Evolutionary conservation across 92 coral and sea anemone species (phyloP), one percentile per base, ranked within the genome.

Genomic region (Actinostola sp.): DNA sequence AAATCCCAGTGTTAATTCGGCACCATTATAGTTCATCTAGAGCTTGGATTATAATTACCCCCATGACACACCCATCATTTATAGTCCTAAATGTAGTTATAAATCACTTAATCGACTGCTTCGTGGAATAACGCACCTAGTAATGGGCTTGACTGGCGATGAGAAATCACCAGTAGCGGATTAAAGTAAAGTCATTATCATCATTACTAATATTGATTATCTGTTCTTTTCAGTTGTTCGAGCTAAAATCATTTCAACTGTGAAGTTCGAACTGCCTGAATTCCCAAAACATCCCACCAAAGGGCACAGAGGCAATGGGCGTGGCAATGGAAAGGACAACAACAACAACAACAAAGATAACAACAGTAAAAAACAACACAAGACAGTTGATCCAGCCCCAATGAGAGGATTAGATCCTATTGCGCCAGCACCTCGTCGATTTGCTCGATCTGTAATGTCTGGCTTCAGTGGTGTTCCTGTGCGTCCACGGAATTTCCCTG

Each of bases 341-440:
- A 14, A 1, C 70, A 60, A 28, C 34, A 21, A 48, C 8, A 27
- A 8, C 50, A 63, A 63, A 2, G 17, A 34, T 12, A 33, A 51
- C 36, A 68, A 68, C 16, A 13, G 16, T 61, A 68, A 50, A 29
- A 61, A 33, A 29, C 17, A 11, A 16, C 3, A 25, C 53, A 70
- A 8, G 36, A 49, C 32, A 21, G 35, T 42, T 35, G 63, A 54
- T 10, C 63, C 62, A 17, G 55, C 26, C 62, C 63, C 63, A 28
- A 27, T 51, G 1, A 30, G 43, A 29, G 24, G 16, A 34, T 16
- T 20, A 13, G 20, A 30, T n/a, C n/a, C n/a, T n/a, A n/a, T n/a
- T n/a, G 52, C 49, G 26, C 63, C 75, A 8, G 62, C 9, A 4
- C 62, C 72, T 16, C 72, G 48, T 8, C 81, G 81, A n/a, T 21